Conservation (phyloP, 2,888 invertebrate species). For the Drosophila recens region DNA sequence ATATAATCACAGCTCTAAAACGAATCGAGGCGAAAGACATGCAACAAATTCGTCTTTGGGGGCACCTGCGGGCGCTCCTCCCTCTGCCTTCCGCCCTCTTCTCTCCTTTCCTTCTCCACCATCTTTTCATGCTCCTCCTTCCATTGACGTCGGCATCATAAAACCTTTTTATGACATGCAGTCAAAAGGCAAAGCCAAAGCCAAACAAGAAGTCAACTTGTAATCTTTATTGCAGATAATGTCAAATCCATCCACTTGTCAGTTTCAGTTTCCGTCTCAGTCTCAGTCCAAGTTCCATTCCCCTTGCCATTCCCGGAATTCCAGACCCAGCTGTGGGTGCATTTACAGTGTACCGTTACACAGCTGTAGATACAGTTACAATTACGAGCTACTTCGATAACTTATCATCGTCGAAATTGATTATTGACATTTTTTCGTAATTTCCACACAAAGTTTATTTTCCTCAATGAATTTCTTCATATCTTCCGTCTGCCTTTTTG, state of each 20-base stretch:
- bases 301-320: not conserved
- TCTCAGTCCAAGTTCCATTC: not conserved
- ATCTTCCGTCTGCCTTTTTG: slow-evolving; percentile 5
- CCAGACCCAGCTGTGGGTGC: slow-evolving; percentile 7
- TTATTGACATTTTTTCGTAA: slow-evolving; percentile 57
- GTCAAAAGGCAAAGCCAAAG: slow-evolving; percentile 68
- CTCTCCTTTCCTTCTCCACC: not conserved
- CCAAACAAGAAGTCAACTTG: slow-evolving; percentile 76
- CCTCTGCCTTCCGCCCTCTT: not conserved
- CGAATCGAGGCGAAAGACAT: slow-evolving; percentile 68
- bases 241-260: slow-evolving; percentile 75
- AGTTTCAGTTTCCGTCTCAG: slow-evolving; percentile 18
- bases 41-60: slow-evolving; percentile 45
- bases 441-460: slow-evolving; percentile 12
- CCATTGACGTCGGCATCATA: slow-evolving; percentile 56
- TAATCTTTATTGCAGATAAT: slow-evolving; percentile 77
- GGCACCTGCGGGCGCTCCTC: slow-evolving; percentile 45
- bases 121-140: not conserved
- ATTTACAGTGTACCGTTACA: slow-evolving; percentile 36
- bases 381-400: slow-evolving; percentile 45
- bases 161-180: slow-evolving; percentile 77
- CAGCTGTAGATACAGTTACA: slow-evolving; percentile 21
- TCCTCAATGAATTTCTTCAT: slow-evolving; percentile 36
- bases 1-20: slow-evolving; percentile 74
- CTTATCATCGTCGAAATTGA: slow-evolving; percentile 61